Conservation (phyloP, 2,888 invertebrate genomes). For the Acrobasis consociella region DNA sequence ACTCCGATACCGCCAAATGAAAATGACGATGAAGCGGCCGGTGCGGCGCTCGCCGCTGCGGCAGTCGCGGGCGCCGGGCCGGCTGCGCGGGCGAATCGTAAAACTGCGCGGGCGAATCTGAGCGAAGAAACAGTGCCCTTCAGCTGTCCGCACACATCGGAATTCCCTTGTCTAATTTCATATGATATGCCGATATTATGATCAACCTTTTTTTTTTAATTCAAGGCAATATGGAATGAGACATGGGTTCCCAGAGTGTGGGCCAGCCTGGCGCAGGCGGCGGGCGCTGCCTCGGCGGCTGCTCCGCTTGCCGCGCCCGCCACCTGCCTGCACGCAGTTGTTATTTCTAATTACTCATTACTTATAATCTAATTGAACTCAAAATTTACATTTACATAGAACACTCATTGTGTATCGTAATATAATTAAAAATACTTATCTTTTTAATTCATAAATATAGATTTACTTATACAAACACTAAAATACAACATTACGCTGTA, state of each 20-base stretch:
- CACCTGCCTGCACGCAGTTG: conserved; percentile 41
- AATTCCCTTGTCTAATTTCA: no score
- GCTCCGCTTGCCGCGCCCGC: conserved; percentile 30
- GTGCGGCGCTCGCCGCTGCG: conserved; percentile 1
- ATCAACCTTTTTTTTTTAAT: no score
- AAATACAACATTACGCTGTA: conserved; percentile 66
- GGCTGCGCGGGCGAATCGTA: conserved; percentile 27
- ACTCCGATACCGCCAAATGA: conserved; percentile 41
- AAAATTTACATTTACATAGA: conserved; percentile 77
- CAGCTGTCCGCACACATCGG: no score
- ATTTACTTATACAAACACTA: conserved; percentile 68
- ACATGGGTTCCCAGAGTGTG: no score
- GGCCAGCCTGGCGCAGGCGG: conserved; percentile 33
- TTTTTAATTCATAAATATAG: conserved; percentile 76
- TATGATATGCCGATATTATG: no score
- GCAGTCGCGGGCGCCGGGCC: conserved; percentile 23
- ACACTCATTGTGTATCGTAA: conserved; percentile 71
- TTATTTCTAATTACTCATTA: conserved; percentile 42
- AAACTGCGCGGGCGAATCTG: conserved; percentile 66
- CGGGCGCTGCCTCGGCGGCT: conserved; percentile 32
- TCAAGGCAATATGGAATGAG: no score
- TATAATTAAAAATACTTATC: conserved; percentile 69
- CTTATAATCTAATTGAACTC: conserved; percentile 70
- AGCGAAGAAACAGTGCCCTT: conserved; percentile 70
- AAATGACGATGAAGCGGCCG: conserved; percentile 25